Base-by-base conservation (phyloP, 2,113 vertebrate species). In the Actenoides hombroni region DNA sequence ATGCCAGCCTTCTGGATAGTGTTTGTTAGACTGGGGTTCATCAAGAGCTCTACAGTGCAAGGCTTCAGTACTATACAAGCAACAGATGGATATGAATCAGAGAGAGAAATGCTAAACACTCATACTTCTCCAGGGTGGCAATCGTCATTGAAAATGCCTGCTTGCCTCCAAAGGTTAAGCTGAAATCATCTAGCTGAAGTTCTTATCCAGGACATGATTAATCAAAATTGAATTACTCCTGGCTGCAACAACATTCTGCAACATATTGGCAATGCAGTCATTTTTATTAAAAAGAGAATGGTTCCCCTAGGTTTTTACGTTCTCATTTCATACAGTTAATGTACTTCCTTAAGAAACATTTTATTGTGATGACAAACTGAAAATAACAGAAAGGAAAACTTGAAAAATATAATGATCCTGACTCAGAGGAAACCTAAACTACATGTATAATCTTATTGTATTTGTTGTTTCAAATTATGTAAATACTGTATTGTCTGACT, bases 401-500 rank as follows among this genome's bases (percentile, higher is more conserved):
- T 70, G 6, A 59, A 93, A 90, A 79, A 39, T 83, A 37, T 33
- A 87, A 83, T 70, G 0, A 93, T 91, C 31, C 35, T 61, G 44
- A 81, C 80, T 85, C 83, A 35, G 53, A 96, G 85, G 80, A 95
- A 85, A 83, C 87, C 67, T 87, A 75, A 61, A 94, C 64, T 94
- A 71, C 29, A 31, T 71, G 9, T 61, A 73, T 90, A 67, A 88
- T 92, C n/a, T 88, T 25, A 87, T 56, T 94, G 17, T 54, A 57
- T 74, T 94, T 88, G 16, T 68, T 92, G 13, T 83, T 95, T 81
- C 48, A 87, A 93, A 78, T 93, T 94, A 92, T 91, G 91, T 56
- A 97, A 91, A 96, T 96, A 80, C 13, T 44, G 5, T 83, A 44
- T 83, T 64, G 35, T 95, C 49, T 95, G 60, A 88, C 56, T 96